phyloP scores from a whole-genome alignment of 2,113 vertebrate species.

The Grallaria varia region DNA sequence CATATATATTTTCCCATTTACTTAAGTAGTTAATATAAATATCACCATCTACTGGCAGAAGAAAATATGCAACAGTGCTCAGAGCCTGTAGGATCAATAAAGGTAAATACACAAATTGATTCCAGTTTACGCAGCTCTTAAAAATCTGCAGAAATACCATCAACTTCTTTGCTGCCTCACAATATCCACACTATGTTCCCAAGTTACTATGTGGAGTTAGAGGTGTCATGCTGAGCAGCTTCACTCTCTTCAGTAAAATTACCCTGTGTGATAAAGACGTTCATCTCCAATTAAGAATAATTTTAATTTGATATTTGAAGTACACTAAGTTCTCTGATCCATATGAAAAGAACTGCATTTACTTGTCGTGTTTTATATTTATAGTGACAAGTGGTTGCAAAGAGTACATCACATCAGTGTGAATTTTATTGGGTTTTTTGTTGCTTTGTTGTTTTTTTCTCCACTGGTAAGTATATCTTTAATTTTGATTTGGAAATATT shows the following conservation, averaged over 20 bases:
- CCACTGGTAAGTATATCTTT: not conserved
- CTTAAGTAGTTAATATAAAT: conserved; percentile 26
- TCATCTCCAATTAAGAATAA: not conserved
- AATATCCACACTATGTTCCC: not conserved
- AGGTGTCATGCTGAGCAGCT: not conserved
- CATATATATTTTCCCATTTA: not conserved
- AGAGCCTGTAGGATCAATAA: conserved; percentile 13
- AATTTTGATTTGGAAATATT: not conserved
- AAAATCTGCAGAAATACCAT: not conserved
- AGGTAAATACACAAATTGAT: conserved; percentile 1
- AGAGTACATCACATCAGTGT: not conserved
- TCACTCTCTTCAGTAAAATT: not conserved
- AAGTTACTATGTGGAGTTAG: not conserved
- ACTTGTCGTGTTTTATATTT: not conserved
- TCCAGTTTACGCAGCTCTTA: not conserved
- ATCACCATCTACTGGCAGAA: conserved; percentile 55
- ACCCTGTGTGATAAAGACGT: not conserved
- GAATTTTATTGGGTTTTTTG: not conserved
- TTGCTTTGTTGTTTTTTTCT: not conserved
- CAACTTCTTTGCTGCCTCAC: not conserved
- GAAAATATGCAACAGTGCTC: not conserved
- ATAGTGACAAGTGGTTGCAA: not conserved
- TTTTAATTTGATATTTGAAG: not conserved
- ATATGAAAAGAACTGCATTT: not conserved
- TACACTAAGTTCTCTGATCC: not conserved